These are phyloP conservation scores for Corythornis leucogaster DNA, from an alignment of 2,797 vertebrate genomes.

Conservation along the genomic window DNA sequence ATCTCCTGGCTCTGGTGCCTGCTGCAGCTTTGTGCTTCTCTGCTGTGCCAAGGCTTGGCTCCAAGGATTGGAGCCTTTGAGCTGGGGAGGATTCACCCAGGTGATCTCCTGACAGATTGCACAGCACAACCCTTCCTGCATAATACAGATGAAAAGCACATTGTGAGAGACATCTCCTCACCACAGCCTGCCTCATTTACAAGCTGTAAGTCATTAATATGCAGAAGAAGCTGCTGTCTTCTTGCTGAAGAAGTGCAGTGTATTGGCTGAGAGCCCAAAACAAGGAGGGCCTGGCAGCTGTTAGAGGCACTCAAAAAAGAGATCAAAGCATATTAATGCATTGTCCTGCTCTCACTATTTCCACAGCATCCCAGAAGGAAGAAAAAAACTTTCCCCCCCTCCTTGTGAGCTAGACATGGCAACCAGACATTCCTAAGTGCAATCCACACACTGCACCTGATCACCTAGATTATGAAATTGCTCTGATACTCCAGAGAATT, in stretches of 20 bases:
- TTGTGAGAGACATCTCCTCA: neutral
- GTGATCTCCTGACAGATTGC: fast-evolving
- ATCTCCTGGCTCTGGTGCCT: neutral
- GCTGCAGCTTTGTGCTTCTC: neutral
- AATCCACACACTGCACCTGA: no score
- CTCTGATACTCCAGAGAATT: neutral
- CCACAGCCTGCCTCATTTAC: neutral
- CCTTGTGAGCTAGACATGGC: neutral
- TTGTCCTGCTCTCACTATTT: neutral
- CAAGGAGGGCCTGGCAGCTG: neutral
- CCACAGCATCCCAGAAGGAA: neutral
- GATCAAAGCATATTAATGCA: neutral
- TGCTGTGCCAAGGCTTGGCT: neutral
- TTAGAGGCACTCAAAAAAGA: neutral
- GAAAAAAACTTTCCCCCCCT: neutral
- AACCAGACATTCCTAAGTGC: neutral
- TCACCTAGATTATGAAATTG: no score
- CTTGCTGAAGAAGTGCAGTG: neutral
- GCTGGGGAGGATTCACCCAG: fast-evolving
- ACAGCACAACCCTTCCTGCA: fast-evolving
- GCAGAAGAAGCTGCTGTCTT: neutral
- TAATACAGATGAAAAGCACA: fast-evolving
- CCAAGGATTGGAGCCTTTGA: neutral
- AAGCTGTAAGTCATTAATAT: neutral
- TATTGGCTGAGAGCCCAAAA: neutral